phyloP scores from a whole-genome alignment of 2,888 invertebrate genomes.

The Carcina quercana region DNA sequence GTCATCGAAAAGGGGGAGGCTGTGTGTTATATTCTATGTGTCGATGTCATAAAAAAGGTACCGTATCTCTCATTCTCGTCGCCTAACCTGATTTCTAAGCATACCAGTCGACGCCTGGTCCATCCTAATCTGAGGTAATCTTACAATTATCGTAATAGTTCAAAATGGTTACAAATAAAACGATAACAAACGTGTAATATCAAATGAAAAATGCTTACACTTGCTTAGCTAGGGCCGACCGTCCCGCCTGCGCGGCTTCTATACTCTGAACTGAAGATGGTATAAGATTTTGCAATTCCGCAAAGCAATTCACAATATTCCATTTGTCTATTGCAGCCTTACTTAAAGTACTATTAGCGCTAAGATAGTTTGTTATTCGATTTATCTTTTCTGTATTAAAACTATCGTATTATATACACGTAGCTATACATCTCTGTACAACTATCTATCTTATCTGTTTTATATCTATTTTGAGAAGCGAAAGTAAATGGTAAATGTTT shows the following conservation, averaged over 20 bases:
- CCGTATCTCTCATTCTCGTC: slow-evolving; percentile 50
- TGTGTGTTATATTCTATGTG: slow-evolving; percentile 56
- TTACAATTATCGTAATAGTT: slow-evolving; percentile 70
- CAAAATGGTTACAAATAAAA: slow-evolving; percentile 70
- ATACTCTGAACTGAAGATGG: slow-evolving; percentile 58
- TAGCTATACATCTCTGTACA: slow-evolving; percentile 67
- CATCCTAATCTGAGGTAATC: slow-evolving; percentile 72
- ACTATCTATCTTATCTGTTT: slow-evolving; percentile 61
- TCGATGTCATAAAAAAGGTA: slow-evolving; percentile 56
- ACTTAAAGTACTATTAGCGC: slow-evolving; percentile 61
- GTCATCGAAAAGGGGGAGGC: slow-evolving; percentile 48
- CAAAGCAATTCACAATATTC: slow-evolving; percentile 59
- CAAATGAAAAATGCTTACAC: slow-evolving; percentile 70
- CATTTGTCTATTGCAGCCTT: slow-evolving; percentile 60
- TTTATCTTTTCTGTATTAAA: slow-evolving; percentile 64
- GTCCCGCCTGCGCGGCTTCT: slow-evolving; percentile 47
- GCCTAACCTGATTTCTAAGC: slow-evolving; percentile 56
- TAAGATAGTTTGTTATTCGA: slow-evolving; percentile 59
- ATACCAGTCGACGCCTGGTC: slow-evolving; percentile 74
- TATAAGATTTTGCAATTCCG: slow-evolving; percentile 53
- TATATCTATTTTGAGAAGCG: slow-evolving; percentile 58
- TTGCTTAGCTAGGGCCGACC: slow-evolving; percentile 69
- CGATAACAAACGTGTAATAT: slow-evolving; percentile 71
- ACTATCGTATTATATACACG: slow-evolving; percentile 68
- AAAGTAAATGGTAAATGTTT: slow-evolving; percentile 36